Conservation (phyloP, 2,113 vertebrate species). For the Ovibos moschatus region DNA sequence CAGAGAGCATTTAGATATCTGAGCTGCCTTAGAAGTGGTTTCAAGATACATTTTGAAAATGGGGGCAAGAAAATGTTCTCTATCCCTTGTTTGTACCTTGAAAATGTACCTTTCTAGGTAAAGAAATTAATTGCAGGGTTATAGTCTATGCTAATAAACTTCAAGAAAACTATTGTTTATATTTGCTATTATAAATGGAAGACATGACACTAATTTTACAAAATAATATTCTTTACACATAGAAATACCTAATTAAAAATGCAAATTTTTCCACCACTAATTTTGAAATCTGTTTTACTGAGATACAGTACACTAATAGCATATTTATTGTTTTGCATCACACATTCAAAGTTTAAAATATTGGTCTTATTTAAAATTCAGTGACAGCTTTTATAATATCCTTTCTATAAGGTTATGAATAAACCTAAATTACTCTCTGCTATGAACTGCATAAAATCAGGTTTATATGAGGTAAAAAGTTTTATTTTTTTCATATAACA, state of each 20-base stretch:
- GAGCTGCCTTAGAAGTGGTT: slow-evolving; percentile 67
- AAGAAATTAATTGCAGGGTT: neutral
- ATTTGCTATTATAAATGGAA: neutral
- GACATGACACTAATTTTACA: neutral
- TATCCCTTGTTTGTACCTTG: neutral
- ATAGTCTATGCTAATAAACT: neutral
- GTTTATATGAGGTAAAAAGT: neutral
- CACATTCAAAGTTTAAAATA: slow-evolving; percentile 27
- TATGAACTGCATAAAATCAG: neutral
- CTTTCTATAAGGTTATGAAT: neutral
- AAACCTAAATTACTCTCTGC: neutral
- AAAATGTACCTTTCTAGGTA: neutral
- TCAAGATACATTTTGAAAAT: slow-evolving; percentile 55
- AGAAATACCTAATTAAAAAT: slow-evolving; percentile 5
- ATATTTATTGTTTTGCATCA: neutral
- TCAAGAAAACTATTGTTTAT: neutral
- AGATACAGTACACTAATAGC: neutral
- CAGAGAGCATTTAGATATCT: slow-evolving; percentile 67
- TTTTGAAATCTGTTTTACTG: neutral
- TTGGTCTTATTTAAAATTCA: neutral
- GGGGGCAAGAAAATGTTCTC: neutral
- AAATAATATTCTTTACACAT: neutral
- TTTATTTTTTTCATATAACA: slow-evolving; percentile 9
- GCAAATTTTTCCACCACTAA: neutral
- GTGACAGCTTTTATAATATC: neutral